Percentiles rank a stretch among this genome's conserved stretches.
Conservation (phyloP, 1,140 invertebrate genomes). For the Coenobita brevimanus region DNA sequence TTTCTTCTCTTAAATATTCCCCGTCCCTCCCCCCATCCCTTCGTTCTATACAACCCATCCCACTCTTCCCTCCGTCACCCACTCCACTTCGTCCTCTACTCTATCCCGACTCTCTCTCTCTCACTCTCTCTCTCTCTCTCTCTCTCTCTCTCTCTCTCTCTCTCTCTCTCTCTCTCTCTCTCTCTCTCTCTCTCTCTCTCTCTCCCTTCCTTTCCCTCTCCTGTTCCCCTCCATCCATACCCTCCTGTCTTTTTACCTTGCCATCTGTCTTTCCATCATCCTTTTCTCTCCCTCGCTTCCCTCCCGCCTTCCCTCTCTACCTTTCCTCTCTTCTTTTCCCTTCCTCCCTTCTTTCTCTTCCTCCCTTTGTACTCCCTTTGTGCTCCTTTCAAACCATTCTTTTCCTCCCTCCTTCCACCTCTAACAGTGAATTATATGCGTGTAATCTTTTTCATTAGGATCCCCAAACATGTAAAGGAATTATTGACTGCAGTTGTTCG, state of each 20-base stretch:
- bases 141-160: not conserved
- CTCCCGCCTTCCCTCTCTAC: not conserved
- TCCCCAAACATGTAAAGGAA: no score
- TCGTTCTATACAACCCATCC: no score
- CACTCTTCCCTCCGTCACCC: not conserved
- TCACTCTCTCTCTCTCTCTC: not conserved
- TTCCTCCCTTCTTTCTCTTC: not conserved
- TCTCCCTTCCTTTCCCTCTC: not conserved
- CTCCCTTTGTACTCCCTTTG: not conserved
- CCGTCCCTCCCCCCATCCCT: not conserved
- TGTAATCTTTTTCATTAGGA: no score
- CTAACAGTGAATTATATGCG: no score
- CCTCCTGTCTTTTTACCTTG: not conserved
- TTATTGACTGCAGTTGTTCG: no score
- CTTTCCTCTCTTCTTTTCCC: no score
- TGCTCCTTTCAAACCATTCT: no score
- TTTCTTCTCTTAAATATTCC: not conserved
- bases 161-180: constrained; percentile 24
- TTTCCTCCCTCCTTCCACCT: no score
- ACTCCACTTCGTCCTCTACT: not conserved
- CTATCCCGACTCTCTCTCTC: constrained; percentile 3
- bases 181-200: not conserved
- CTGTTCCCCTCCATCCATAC: no score
- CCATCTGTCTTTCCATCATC: not conserved
- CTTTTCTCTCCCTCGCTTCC: not conserved